Evolutionary conservation across 2,113 vertebrate genomes (phyloP).

Genomic region (Leucosticte australis): DNA sequence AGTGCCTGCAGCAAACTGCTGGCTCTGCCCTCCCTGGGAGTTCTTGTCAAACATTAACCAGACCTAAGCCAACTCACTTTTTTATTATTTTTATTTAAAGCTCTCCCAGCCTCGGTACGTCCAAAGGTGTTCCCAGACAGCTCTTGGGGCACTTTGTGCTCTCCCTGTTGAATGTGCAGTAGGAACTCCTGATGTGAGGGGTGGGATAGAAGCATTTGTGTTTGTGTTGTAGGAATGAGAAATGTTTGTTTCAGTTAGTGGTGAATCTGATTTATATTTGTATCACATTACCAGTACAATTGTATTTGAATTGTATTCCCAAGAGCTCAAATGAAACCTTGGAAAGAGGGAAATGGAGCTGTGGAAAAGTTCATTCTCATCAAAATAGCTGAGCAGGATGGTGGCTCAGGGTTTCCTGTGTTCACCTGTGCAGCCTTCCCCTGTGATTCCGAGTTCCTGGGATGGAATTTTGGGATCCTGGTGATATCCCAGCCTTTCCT

Average conservation of each 20-base stretch:
- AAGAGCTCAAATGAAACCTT: neutral
- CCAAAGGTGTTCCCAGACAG: neutral
- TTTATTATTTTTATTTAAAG: neutral
- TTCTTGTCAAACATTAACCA: slow-evolving; percentile 20
- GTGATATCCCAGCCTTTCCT: neutral
- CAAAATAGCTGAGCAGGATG: rapidly evolving
- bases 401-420: neutral
- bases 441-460: rapidly evolving
- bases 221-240: neutral
- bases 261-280: neutral
- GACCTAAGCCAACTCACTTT: neutral
- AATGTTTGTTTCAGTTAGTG: neutral
- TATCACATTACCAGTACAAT: rapidly evolving
- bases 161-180: neutral
- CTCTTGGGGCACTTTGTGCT: neutral
- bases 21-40: neutral
- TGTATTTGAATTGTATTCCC: neutral
- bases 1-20: neutral
- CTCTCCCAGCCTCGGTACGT: rapidly evolving
- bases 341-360: neutral
- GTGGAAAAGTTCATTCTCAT: neutral
- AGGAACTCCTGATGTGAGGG: neutral
- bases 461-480: neutral
- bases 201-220: neutral
- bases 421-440: neutral